Evolutionary conservation across 2,888 invertebrate genomes (phyloP), one percentile per base, ranked within the genome.

Genomic region (Amorpha juglandis): DNA sequence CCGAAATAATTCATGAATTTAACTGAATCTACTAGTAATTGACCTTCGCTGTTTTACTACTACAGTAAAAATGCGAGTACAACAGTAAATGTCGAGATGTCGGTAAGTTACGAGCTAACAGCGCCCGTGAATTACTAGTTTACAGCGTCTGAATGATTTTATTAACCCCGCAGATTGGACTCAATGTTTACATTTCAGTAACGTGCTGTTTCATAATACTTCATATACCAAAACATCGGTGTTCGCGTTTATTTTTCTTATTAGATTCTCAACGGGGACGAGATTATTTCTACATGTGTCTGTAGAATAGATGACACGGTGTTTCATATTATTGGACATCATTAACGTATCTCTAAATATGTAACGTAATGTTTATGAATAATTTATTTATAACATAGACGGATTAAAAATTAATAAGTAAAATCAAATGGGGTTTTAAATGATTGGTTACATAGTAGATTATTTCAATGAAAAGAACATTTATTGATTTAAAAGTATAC

Each of bases 51-150:
- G 69, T 73, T 87, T 86, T 81, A 88, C 87, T 81, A 87, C 89
- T 81, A 88, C 87, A 84, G 82, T 88, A 83, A 87, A 88, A 88
- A 85, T 75, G 67, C 75, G 76, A 86, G 81, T 89, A 87, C 87
- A 87, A 83, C 86, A 87, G 80, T 92, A 90, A 91, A 91, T 81
- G 91, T 91, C 92, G 81, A 78, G 79, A 80, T 72, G 79, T 71
- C 64, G 64, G 81, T 90, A 83, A 92, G 76, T 86, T 92, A 92
- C 78, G 88, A 82, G 70, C 76, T 68, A 70, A 75, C 77, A 74
- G 71, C 67, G 70, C 75, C 72, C 70, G 79, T 77, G 78, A 80
- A 82, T 80, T 78, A 80, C 81, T 78, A 76, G 80, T 80, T 82
- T 74, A 79, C 78, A 74, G 81, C 77, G 84, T 78, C 83, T 78